A percentile compares a stretch with the other conserved stretches of the same genome.
Evolutionary conservation across 2,113 vertebrate species (phyloP).

Genomic region (Oriolus oriolus): DNA sequence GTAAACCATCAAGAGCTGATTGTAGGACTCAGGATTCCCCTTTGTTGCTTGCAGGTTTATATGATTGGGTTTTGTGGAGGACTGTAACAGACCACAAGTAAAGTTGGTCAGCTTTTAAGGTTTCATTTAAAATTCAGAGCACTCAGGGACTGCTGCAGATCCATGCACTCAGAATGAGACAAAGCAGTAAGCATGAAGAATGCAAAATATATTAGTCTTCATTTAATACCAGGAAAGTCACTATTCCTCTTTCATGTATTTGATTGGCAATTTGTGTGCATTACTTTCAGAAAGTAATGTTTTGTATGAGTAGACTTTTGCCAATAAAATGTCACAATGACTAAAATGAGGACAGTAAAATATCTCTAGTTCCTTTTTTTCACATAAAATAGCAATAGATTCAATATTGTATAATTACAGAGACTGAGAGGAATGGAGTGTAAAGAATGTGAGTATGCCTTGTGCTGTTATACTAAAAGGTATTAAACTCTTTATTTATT

Average conservation of each 20-base stretch:
- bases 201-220: conserved; percentile 15
- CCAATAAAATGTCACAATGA: conserved; percentile 39
- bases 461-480: neutral
- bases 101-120: neutral
- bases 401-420: conserved; percentile 24
- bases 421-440: neutral
- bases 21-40: neutral
- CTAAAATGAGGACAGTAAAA: conserved; percentile 16
- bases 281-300: conserved; percentile 42
- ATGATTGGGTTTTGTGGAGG: neutral
- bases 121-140: conserved; percentile 37
- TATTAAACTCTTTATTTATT: neutral
- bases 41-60: neutral
- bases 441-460: conserved; percentile 11
- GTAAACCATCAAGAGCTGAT: neutral
- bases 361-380: conserved; percentile 6
- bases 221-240: conserved; percentile 16
- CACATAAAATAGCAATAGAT: conserved; percentile 24
- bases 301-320: conserved; percentile 23
- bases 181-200: conserved; percentile 26
- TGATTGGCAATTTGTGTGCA: conserved; percentile 15
- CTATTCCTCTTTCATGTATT: conserved; percentile 9
- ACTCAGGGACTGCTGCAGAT: neutral
- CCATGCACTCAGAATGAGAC: neutral
- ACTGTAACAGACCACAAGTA: neutral